phyloP scores from a whole-genome alignment of 1,140 invertebrate species.

The Drosophila bipectinata region DNA sequence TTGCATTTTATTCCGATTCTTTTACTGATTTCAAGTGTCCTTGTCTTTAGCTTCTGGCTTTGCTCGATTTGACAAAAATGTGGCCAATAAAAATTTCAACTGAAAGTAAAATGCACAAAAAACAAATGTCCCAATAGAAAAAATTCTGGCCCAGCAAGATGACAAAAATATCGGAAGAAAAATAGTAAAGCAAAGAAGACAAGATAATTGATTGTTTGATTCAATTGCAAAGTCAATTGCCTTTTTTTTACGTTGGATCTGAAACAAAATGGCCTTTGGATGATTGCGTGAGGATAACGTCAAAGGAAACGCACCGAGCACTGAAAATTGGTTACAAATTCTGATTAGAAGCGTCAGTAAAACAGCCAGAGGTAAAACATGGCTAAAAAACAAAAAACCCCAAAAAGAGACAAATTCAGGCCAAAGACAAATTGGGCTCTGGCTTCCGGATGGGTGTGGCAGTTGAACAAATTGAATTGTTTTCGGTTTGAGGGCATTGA shows the following conservation, averaged over 20 bases:
- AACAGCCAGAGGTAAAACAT: conserved; percentile 58
- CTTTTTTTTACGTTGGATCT: conserved; percentile 37
- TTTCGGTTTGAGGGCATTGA: conserved; percentile 60
- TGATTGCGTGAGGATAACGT: conserved; percentile 66
- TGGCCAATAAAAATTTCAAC: conserved; percentile 71
- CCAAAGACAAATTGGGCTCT: conserved; percentile 35
- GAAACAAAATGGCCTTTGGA: conserved; percentile 37
- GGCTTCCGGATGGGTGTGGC: conserved; percentile 56
- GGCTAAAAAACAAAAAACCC: conserved; percentile 9
- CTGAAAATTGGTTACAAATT: conserved; percentile 79
- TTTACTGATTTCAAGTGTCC: conserved; percentile 16
- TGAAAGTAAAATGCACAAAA: conserved; percentile 30
- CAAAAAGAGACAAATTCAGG: conserved; percentile 9
- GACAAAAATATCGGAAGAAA: conserved; percentile 17
- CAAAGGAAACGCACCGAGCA: conserved; percentile 74
- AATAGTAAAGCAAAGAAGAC: conserved; percentile 46
- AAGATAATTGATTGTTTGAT: conserved; percentile 82
- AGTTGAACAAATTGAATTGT: conserved; percentile 77
- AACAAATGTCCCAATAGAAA: conserved; percentile 21
- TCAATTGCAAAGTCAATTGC: conserved; percentile 78
- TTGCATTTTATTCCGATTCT: conserved; percentile 26
- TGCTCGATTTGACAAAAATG: conserved; percentile 60
- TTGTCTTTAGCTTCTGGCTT: conserved; percentile 17
- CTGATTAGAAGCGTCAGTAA: conserved; percentile 75
- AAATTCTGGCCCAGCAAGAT: conserved; percentile 4